These are phyloP conservation scores for Erithacus rubecula DNA, from an alignment of 2,797 vertebrate genomes.

Conservation along the genomic window DNA sequence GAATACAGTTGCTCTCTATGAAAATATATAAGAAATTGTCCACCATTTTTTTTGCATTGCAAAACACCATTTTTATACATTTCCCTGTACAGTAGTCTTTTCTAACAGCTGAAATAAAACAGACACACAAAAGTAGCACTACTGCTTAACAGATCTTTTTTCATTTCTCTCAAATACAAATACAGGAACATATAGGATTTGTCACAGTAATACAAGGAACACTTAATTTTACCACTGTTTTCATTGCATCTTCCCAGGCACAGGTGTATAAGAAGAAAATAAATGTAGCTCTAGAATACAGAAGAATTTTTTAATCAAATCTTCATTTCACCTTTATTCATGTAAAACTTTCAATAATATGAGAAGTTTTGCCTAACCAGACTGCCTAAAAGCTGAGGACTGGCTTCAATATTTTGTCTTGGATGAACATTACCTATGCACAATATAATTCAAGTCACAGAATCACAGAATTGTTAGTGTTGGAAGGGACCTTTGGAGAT, in stretches of 20 bases:
- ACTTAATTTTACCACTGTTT: not conserved
- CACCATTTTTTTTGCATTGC: not conserved
- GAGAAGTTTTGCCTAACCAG: not conserved
- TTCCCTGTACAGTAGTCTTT: not conserved
- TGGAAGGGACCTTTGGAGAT: not conserved
- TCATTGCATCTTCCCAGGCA: not conserved
- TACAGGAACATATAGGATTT: not conserved
- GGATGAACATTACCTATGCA: not conserved
- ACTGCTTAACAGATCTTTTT: not conserved
- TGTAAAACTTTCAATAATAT: not conserved
- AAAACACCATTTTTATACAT: not conserved
- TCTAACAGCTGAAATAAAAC: not conserved
- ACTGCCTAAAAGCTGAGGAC: not conserved
- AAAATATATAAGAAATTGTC: not conserved
- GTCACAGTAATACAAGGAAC: not conserved
- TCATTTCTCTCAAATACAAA: not conserved
- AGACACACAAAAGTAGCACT: not conserved
- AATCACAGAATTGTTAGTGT: not conserved
- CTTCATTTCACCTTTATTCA: not conserved
- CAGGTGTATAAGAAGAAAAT: not conserved
- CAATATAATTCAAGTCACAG: not conserved
- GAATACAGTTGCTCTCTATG: not conserved
- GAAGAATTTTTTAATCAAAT: not conserved
- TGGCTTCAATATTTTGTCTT: not conserved
- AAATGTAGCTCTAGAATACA: not conserved